phyloP scores from a whole-genome alignment of 2,113 vertebrate genomes.

The Paradoxurus hermaphroditus region DNA sequence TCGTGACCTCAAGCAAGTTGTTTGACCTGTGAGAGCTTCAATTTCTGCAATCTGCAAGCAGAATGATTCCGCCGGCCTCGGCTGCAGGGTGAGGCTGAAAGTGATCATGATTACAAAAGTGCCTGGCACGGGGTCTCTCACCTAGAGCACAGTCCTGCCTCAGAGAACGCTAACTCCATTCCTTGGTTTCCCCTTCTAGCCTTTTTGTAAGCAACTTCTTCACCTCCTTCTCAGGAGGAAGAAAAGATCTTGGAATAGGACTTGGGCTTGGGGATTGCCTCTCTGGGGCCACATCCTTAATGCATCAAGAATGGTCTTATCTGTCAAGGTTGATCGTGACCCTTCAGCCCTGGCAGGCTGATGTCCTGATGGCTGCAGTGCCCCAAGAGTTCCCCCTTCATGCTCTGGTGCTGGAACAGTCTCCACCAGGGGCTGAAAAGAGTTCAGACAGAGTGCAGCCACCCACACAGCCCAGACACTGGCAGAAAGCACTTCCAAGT shows the following conservation, averaged over 20 bases:
- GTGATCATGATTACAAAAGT: neutral
- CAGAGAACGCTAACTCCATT: neutral
- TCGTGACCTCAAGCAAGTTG: neutral
- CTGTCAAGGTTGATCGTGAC: neutral
- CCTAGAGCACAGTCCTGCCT: neutral
- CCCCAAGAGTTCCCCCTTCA: neutral
- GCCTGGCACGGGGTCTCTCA: neutral
- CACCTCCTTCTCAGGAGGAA: neutral
- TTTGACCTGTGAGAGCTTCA: neutral
- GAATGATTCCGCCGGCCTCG: neutral
- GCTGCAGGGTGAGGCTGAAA: neutral
- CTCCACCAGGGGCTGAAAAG: neutral
- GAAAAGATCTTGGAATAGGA: neutral
- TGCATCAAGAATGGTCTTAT: neutral
- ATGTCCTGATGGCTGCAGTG: neutral
- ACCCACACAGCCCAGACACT: neutral
- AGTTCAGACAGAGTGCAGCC: conserved; percentile 67
- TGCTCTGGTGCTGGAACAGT: neutral
- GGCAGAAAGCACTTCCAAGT: neutral
- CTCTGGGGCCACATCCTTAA: neutral
- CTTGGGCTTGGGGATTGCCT: neutral
- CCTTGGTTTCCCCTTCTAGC: neutral
- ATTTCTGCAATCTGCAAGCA: neutral
- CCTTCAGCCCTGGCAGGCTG: too few species aligned
- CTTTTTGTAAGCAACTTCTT: neutral